Conservation (phyloP, 1,140 invertebrate genomes). For the Meloidogyne exigua region DNA sequence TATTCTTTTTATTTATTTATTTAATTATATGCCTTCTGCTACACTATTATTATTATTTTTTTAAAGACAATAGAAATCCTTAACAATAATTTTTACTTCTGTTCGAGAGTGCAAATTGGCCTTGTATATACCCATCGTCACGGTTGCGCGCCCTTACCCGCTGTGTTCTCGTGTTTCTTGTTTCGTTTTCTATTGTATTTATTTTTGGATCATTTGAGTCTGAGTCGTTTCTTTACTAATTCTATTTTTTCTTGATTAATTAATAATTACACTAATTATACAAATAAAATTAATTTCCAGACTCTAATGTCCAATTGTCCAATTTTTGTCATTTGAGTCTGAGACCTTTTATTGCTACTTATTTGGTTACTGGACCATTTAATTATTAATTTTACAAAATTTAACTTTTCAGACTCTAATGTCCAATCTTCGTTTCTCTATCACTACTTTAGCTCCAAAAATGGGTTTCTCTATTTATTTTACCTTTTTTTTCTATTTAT, state of each 20-base stretch:
- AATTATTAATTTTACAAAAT: not conserved
- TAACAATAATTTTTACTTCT: constrained; percentile 2
- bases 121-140: not conserved
- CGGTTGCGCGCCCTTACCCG: not conserved
- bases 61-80: not conserved
- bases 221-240: not conserved
- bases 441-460: not conserved
- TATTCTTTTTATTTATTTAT: not conserved
- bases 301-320: not conserved
- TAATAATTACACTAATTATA: no score
- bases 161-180: not conserved
- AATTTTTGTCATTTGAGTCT: no score
- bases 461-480: not conserved
- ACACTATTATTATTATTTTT: not conserved
- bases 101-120: constrained; percentile 3
- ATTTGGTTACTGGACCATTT: no score
- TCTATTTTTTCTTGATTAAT: no score
- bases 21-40: not conserved
- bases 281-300: not conserved
- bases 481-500: not conserved
- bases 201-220: not conserved
- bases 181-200: not conserved
- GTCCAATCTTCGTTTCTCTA: not conserved
- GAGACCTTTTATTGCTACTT: no score
- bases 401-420: not conserved